Percentiles rank a stretch among this genome's conserved stretches.
phyloP scores from a whole-genome alignment of 2,888 invertebrate species.

The Chorisops tibialis region DNA sequence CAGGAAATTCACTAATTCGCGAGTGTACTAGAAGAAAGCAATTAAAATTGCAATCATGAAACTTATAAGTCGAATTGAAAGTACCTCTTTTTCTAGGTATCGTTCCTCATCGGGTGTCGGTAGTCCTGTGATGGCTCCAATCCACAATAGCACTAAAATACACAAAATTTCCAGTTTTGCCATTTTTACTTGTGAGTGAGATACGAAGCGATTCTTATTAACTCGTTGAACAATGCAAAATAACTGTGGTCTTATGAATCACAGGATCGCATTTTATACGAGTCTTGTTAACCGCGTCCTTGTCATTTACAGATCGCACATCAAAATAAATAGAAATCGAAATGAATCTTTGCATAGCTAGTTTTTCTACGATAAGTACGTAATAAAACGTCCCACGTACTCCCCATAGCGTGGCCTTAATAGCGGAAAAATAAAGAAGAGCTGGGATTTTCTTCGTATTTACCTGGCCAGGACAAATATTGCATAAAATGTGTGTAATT shows the following conservation, averaged over 20 bases:
- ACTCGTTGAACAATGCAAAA: too few species aligned
- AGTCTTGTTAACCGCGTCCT: background rate
- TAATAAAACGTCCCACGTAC: background rate
- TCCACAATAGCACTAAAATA: background rate
- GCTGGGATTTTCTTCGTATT: slow-evolving; percentile 1
- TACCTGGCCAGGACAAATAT: slow-evolving; percentile 20
- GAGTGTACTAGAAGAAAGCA: slow-evolving; percentile 38
- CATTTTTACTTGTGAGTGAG: too few species aligned
- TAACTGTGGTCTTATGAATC: too few species aligned
- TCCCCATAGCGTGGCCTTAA: background rate
- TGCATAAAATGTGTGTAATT: slow-evolving; percentile 5
- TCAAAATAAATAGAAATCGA: slow-evolving; percentile 11
- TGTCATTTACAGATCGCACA: slow-evolving; percentile 16
- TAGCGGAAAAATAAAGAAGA: too few species aligned
- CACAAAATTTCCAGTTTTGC: background rate
- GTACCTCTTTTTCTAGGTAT: slow-evolving; percentile 47
- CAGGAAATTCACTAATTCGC: slow-evolving; percentile 46
- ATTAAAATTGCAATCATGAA: background rate
- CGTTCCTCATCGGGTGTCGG: slow-evolving; percentile 48
- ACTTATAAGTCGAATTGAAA: background rate
- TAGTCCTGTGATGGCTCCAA: slow-evolving; percentile 5
- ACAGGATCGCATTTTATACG: too few species aligned
- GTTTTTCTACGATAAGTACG: slow-evolving; percentile 1
- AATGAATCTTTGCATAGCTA: background rate
- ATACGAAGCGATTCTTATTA: too few species aligned